Percentiles rank a stretch among this genome's conserved stretches.
Evolutionary conservation across 2,797 vertebrate genomes (phyloP).

Genomic region (Peromyscus nudipes): DNA sequence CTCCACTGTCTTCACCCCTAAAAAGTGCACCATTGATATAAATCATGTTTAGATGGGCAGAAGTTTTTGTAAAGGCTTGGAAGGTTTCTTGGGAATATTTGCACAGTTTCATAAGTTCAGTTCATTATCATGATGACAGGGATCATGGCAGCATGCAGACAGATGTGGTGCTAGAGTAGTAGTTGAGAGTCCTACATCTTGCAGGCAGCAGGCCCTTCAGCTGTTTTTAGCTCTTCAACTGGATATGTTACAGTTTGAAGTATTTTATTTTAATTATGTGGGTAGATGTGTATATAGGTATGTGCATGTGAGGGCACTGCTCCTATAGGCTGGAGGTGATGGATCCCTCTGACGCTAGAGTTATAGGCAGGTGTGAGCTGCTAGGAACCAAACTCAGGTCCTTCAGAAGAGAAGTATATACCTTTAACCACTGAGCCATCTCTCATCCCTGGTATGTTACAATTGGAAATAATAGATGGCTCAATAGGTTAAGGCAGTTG

Average conservation of each 20-base stretch:
- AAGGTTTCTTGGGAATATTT: too few relatives aligned
- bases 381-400: neutral
- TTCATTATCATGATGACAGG: too few relatives aligned
- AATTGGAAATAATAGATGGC: neutral
- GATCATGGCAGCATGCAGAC: too few relatives aligned
- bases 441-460: neutral
- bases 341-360: neutral
- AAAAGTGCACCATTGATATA: too few relatives aligned
- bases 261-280: neutral
- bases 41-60: too few relatives aligned
- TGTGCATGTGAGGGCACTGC: neutral
- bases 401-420: neutral
- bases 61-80: too few relatives aligned
- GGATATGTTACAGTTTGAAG: constrained; percentile 20
- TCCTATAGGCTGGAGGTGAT: neutral
- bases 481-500: neutral
- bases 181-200: too few relatives aligned
- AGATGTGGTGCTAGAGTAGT: too few relatives aligned
- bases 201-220: neutral
- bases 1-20: too few relatives aligned
- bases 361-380: neutral
- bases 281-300: neutral
- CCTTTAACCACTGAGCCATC: neutral
- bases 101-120: too few relatives aligned
- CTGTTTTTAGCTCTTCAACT: constrained; percentile 52